Evolutionary conservation across 2,113 vertebrate genomes (phyloP), one percentile per base, ranked within the genome.

Genomic region (Corythaixoides concolor): DNA sequence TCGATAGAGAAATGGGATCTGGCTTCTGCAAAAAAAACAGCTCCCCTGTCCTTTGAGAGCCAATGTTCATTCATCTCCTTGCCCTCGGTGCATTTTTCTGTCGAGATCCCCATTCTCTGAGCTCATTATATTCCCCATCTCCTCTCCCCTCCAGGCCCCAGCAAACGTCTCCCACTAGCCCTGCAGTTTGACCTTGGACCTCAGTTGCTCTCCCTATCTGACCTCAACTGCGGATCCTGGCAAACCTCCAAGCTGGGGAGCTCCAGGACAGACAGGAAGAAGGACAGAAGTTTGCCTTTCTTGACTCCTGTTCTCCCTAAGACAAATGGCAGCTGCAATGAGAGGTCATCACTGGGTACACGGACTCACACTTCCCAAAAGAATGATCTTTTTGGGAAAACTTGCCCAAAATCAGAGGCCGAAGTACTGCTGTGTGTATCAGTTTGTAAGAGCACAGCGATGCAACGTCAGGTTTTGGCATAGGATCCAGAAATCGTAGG

Each of bases 111-210:
- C 72, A 33, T 85, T 92, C 87, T 89, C 86, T 16, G 50, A 91
- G 62, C 74, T 94, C 89, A 85, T 95, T 92, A 89, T 74, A 63
- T 82, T 92, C 59, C 63, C 81, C 81, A 73, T 66, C 78, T 85
- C 84, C 27, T 91, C 73, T 89, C 74, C 92, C 93, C 94, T 88
- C 88, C 67, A 77, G 91, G 97, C 91, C 84, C 70, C 85, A 59
- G 50, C 37, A 89, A 95, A 63, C 6, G 0, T 92, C 97, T 95
- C 93, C 93, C 77, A 77, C 89, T 41, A 94, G 70, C 90, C 77
- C 77, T 85, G 47, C 24, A 89, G 89, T 66, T 9, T 96, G 94
- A 97, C 95, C 91, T 94, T 79, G 81, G 89, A 97, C 93, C 95
- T 60, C 69, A n/a, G 88, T 16, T 90, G 91, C 84, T 96, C 92